These are phyloP conservation scores for Tenrec ecaudatus DNA, from an alignment of 2,113 vertebrate species.

Conservation along the genomic window DNA sequence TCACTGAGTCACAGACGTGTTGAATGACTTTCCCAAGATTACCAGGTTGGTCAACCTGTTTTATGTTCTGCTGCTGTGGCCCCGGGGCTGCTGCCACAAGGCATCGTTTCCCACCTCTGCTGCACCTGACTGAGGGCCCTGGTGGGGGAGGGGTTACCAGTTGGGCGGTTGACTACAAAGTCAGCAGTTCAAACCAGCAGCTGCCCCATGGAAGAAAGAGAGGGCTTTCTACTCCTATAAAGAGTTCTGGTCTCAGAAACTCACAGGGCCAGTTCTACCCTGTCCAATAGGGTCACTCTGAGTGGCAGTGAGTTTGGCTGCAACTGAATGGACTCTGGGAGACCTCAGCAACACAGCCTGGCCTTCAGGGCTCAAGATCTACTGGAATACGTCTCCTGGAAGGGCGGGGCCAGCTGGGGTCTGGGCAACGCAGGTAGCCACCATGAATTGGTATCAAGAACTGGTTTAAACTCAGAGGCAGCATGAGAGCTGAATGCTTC, in stretches of 20 bases:
- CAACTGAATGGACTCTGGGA: neutral
- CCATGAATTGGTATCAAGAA: neutral
- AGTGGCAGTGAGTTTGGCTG: no score
- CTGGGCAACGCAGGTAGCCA: no score
- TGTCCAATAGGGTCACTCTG: no score
- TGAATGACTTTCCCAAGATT: neutral
- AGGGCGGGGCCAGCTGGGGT: neutral
- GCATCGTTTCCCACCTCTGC: neutral
- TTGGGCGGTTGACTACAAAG: no score
- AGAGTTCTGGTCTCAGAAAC: no score
- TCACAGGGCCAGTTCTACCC: no score
- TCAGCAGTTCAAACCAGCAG: no score
- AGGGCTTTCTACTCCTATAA: no score
- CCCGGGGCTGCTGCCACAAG: neutral
- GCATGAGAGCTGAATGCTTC: neutral
- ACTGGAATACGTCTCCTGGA: neutral
- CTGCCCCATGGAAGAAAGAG: no score
- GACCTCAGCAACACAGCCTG: accelerated
- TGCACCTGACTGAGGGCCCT: neutral
- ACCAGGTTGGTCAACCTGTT: neutral
- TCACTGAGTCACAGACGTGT: neutral
- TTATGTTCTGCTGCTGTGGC: no score
- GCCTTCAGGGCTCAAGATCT: neutral
- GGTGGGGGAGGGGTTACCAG: no score
- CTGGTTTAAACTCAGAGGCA: neutral